A percentile compares a stretch with the other conserved stretches of the same genome.
Conservation (phyloP, 2,888 invertebrate genomes). For the Aethes cnicana region DNA sequence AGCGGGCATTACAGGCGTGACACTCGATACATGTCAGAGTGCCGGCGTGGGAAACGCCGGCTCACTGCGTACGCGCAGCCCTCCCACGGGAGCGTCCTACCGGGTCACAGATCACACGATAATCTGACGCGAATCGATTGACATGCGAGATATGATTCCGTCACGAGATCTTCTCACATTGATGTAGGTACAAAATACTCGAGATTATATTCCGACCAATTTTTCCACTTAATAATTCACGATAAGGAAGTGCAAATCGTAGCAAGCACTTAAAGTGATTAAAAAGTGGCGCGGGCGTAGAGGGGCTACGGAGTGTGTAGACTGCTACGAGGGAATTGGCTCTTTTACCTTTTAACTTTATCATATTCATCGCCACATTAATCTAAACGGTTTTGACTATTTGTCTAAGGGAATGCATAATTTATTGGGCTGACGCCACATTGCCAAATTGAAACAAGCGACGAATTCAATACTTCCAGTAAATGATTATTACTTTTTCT, state of each 20-base stretch:
- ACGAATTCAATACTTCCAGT: no score
- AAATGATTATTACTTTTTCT: not conserved
- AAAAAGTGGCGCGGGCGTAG: conserved; percentile 60
- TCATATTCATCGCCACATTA: conserved; percentile 4
- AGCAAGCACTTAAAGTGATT: conserved; percentile 76
- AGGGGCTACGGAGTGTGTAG: conserved; percentile 43
- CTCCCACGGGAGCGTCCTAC: conserved; percentile 47
- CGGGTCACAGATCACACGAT: conserved; percentile 49
- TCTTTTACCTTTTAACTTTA: conserved; percentile 10
- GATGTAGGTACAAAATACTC: conserved; percentile 34
- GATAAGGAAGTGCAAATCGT: conserved; percentile 69
- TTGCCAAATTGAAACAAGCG: no score
- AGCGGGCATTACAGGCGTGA: conserved; percentile 51
- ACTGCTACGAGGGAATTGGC: conserved; percentile 43
- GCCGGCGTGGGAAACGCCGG: conserved; percentile 55
- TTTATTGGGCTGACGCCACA: no score
- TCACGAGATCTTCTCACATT: conserved; percentile 25
- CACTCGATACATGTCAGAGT: conserved; percentile 59
- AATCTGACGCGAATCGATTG: conserved; percentile 50
- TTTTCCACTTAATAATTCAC: conserved; percentile 63
- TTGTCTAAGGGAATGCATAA: no score
- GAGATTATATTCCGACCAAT: conserved; percentile 49
- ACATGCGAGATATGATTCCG: conserved; percentile 45
- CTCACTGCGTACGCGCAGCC: conserved; percentile 53
- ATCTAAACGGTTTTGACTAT: no score